Evolutionary conservation across 2,113 vertebrate genomes (phyloP), one percentile per base, ranked within the genome.

Genomic region (Perca fluviatilis): DNA sequence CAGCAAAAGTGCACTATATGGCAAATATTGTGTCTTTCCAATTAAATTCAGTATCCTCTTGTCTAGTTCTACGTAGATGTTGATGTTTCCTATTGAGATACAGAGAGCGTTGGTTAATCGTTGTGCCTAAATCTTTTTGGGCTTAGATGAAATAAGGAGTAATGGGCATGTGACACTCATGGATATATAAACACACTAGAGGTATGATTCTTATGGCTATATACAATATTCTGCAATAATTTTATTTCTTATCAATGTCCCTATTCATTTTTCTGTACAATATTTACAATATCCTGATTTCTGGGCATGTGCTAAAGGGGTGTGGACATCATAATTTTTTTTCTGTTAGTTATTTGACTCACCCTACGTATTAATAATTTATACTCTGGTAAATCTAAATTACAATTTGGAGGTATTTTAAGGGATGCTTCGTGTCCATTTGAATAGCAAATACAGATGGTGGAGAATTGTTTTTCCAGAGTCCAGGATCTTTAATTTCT

Each of bases 271-370:
- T 78, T 82, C 92, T 95, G 93, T 95, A 95, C 94, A 95, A 61
- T 93, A 95, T 95, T 92, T 94, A 95, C 93, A 95, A 69, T 51
- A 83, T 85, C 91, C 85, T 89, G 88, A 90, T 90, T 88, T 84
- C 77, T 86, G 90, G 86, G 82, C 86, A 83, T 94, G 87, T 92
- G 88, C 89, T 91, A 86, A 93, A 85, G 81, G 87, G 84, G 85
- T 76, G 61, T 81, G 83, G 87, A 86, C 86, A 80, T 92, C 63
- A 65, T 85, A 16, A 33, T 81, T 83, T 66, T 81, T 47, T 83
- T 86, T 83, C 71, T 74, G 47, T 84, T 85, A 86, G 40, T 51
- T 87, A 75, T 90, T 80, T 88, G 73, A 86, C 79, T 89, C 77
- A 86, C 82, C 80, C 80, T 89, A 91, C 43, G 56, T 63, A 66